Evolutionary conservation across 2,113 vertebrate species (phyloP).

Genomic region (Nanorana parkeri): DNA sequence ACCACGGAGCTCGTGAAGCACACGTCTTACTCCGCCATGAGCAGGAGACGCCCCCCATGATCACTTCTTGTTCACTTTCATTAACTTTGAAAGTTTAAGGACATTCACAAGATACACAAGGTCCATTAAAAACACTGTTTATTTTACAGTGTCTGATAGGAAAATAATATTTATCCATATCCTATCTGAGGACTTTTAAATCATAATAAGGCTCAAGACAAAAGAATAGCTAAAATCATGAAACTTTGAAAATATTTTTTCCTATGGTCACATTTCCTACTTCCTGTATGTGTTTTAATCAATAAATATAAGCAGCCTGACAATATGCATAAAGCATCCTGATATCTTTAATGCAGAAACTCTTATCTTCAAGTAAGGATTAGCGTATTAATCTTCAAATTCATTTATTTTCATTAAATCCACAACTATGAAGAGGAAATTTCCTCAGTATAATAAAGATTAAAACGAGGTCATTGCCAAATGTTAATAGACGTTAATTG

Average conservation of each 20-base stretch:
- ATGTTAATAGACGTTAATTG: constrained; percentile 53
- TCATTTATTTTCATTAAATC: constrained; percentile 44
- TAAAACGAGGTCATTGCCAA: constrained; percentile 51
- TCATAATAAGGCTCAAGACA: too few species aligned
- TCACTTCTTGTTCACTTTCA: too few species aligned
- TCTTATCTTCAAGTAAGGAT: constrained; percentile 49
- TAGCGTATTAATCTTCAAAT: constrained; percentile 50
- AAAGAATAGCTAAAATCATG: too few species aligned
- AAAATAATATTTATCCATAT: too few species aligned
- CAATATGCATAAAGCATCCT: background rate
- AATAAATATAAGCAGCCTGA: constrained; percentile 17
- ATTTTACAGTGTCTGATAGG: too few species aligned
- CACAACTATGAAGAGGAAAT: constrained; percentile 44
- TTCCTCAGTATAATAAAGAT: constrained; percentile 46
- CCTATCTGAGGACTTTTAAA: too few species aligned
- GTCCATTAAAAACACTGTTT: too few species aligned
- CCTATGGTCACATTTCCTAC: constrained; percentile 2
- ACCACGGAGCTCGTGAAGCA: too few species aligned
- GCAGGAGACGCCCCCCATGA: too few species aligned
- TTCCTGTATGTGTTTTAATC: constrained; percentile 13
- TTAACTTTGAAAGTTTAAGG: too few species aligned
- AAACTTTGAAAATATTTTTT: background rate
- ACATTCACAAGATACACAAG: too few species aligned
- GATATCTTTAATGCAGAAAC: constrained; percentile 48
- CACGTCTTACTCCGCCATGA: too few species aligned